Percentiles rank a stretch among this genome's conserved stretches.
Evolutionary conservation across 2,888 invertebrate genomes (phyloP).

Genomic region (Anaspis maculata): DNA sequence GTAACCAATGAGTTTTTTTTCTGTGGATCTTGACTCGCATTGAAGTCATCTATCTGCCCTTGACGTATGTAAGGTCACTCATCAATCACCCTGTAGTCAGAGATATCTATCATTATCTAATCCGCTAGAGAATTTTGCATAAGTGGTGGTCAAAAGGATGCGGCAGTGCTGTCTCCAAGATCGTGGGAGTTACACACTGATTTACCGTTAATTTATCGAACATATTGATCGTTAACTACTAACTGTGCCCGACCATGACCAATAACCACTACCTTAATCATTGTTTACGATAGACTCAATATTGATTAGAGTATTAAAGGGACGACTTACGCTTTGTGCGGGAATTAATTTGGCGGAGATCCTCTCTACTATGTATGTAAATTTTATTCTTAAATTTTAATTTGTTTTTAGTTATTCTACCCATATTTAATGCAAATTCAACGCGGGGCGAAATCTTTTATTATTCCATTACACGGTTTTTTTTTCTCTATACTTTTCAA

Average conservation of each 20-base stretch:
- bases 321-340: slow-evolving; percentile 27
- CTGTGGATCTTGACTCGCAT: no score
- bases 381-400: slow-evolving; percentile 35
- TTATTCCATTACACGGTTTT: slow-evolving; percentile 21
- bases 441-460: slow-evolving; percentile 20
- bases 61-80: no score
- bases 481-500: no score
- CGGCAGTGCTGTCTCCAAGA: slow-evolving; percentile 13
- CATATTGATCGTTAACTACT: slow-evolving; percentile 25
- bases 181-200: slow-evolving; percentile 22
- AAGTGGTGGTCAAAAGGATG: no score
- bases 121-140: no score
- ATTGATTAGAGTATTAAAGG: slow-evolving; percentile 30
- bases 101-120: no score
- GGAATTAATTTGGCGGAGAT: slow-evolving; percentile 30
- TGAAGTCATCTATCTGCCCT: no score
- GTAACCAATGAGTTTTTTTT: no score
- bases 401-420: slow-evolving; percentile 28
- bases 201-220: slow-evolving; percentile 27
- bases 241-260: slow-evolving; percentile 21
- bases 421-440: slow-evolving; percentile 26
- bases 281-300: slow-evolving; percentile 32
- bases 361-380: slow-evolving; percentile 34
- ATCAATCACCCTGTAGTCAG: no score
- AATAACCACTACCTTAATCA: slow-evolving; percentile 32